Evolutionary conservation across 2,797 vertebrate genomes (phyloP), one percentile per base, ranked within the genome.

Genomic region (Onychomys arenicola): DNA sequence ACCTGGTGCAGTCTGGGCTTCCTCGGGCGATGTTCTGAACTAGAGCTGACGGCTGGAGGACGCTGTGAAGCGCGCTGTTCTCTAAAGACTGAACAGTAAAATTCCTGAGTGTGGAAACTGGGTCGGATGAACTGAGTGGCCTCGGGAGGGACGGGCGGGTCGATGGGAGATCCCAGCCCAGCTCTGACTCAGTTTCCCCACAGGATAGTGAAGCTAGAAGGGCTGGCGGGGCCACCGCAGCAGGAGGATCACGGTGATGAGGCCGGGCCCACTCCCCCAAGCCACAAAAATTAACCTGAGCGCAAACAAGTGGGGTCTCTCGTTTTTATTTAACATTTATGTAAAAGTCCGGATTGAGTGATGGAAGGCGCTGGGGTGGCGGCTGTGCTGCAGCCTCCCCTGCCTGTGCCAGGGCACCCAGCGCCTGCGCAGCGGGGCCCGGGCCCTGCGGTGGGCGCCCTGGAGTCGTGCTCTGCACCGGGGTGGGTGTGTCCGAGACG

Each of bases 251-350:
- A 21, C 9, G 29, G 46, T 12, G 19, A 85, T 13, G 5, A 7
- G 59, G 40, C 17, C 5, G 29, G 29, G 29, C 61, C 40, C 40
- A 13, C 82, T 23, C 11, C 40, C 40, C 29, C 21, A n/a, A 85
- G 19, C 40, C 29, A 3, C 61, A n/a, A 46, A 8, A 23, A 63
- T 46, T 21, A 63, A 23, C 29, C 29, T 40, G 73, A 67, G 89
- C 13, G 86, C 25, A 91, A 91, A 96, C 89, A n/a, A n/a, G n/a
- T n/a, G n/a, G n/a, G n/a, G n/a, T n/a, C n/a, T n/a, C 32, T 59
- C 81, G 19, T 49, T 89, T 96, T 97, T 95, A 97, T 97, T 97
- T 71, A 43, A 43, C 55, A 29, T 37, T 17, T 82, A 40, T 67
- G 67, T 34, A 95, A 76, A 96, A 90, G 65, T 96, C 75, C 10